Base-by-base conservation (phyloP, 2,888 invertebrate species). In the Tipula lateralis region DNA sequence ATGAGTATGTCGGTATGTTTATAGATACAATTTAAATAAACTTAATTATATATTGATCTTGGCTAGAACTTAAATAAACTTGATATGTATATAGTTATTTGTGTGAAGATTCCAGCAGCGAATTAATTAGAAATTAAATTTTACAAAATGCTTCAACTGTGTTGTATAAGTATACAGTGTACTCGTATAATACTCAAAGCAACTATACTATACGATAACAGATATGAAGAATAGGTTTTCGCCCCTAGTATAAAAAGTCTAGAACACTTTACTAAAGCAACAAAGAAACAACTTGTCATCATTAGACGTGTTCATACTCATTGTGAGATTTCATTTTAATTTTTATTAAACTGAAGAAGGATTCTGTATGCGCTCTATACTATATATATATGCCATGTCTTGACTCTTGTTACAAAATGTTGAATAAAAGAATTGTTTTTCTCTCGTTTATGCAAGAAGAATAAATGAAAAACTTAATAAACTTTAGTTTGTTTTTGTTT, bases 231-330 rank as follows among this genome's bases (percentile, higher is more conserved):
- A 66, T 2, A 24, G 24, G 19, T 24, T 66, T 66, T 9, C 24
- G 19, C 24, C 24, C 1, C 24, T 24, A 66, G 9, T 24, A 9
- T 3, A 24, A 44, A 24, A 66, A 50, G 2, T 66, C 66, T 66
- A 66, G 9, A 66, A 66, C 6, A 66, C 24, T 66, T n/a, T n/a
- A 66, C 19, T 66, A 66, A 66, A 82, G 82, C 82, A 82, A 82
- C 82, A 82, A n/a, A 82, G 82, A 82, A 82, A n/a, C n/a, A n/a
- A 82, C 82, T 82, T 82, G 82, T 82, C 82, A 82, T 82, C 82
- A 82, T 82, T 82, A 82, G 30, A 82, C 82, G 82, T 82, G 82
- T 66, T 66, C 66, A 66, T 66, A 24, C 24, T 66, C 66, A 66
- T 66, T 66, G 66, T 66, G 66, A 66, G 66, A 19, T 66, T 66